Conservation (phyloP, 2,888 invertebrate genomes). For the Drosophila emarginata region DNA sequence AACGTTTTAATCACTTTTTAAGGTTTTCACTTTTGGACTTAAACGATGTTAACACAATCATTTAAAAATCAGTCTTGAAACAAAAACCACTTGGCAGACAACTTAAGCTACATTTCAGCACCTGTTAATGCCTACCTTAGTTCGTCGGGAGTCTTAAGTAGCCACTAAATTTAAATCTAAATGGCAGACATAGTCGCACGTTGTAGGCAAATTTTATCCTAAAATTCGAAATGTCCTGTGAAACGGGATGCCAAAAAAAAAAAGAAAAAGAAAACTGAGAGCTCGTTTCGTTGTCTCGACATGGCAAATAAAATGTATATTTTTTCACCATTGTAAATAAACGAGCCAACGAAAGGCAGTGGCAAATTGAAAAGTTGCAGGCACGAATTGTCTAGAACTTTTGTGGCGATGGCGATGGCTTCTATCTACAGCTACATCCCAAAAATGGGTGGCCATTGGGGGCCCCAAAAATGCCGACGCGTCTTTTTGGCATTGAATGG, state of each 20-base stretch:
- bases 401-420: conserved; percentile 18
- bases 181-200: conserved; percentile 44
- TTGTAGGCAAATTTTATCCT: conserved; percentile 28
- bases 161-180: conserved; percentile 69
- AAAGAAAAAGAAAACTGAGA: conserved; percentile 1
- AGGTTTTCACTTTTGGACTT: background rate
- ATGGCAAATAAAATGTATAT: conserved; percentile 45
- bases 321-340: conserved; percentile 46
- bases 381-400: conserved; percentile 39
- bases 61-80: conserved; percentile 2
- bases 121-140: conserved; percentile 23
- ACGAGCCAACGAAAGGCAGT: conserved; percentile 16
- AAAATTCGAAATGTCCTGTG: conserved; percentile 31
- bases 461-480: conserved; percentile 47
- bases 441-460: conserved; percentile 41
- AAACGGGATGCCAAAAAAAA: conserved; percentile 30
- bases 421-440: background rate
- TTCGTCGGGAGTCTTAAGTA: conserved; percentile 53
- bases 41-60: background rate
- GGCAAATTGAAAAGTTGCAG: conserved; percentile 58
- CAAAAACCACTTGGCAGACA: conserved; percentile 9
- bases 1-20: background rate
- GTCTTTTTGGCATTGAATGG: conserved; percentile 60
- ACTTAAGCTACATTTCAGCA: conserved; percentile 1
- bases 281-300: conserved; percentile 55